Conservation (phyloP, 2,888 invertebrate species). For the Drosophila falleni region DNA sequence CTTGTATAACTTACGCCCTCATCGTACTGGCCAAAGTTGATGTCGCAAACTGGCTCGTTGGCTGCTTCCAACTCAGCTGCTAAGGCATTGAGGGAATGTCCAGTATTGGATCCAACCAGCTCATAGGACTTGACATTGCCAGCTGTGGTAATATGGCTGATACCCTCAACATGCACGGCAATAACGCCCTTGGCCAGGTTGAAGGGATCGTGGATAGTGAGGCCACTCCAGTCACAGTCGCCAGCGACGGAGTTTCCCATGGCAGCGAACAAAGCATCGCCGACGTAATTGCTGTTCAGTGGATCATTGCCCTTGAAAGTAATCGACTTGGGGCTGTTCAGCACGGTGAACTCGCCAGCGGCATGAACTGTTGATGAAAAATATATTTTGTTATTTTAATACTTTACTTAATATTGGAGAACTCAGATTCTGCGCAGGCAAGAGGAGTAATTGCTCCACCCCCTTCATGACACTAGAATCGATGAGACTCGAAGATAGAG, state of each 20-base stretch:
- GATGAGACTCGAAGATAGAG: constrained; percentile 30
- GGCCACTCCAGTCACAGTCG: constrained; percentile 90
- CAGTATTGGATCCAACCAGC: constrained; percentile 72
- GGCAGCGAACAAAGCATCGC: constrained; percentile 90
- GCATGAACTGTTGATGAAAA: constrained; percentile 72
- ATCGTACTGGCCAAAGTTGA: constrained; percentile 88
- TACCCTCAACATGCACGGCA: constrained; percentile 90
- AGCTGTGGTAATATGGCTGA: constrained; percentile 85
- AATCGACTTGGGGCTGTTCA: constrained; percentile 90
- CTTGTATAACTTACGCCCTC: constrained; percentile 87
- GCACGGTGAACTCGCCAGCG: constrained; percentile 88
- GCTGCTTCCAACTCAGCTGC: constrained; percentile 87
- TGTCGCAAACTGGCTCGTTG: constrained; percentile 88
- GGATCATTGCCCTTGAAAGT: constrained; percentile 89
- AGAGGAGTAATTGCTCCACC: constrained; percentile 12
- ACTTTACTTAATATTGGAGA: background rate
- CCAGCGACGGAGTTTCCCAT: constrained; percentile 91
- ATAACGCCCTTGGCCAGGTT: constrained; percentile 90
- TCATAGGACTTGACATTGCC: constrained; percentile 76
- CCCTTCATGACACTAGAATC: constrained; percentile 31
- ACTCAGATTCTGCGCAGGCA: constrained; percentile 63
- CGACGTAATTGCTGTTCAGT: constrained; percentile 87
- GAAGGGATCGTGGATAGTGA: constrained; percentile 90
- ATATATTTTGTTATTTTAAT: background rate
- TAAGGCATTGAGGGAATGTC: constrained; percentile 86